A percentile compares a stretch with the other conserved stretches of the same genome.
phyloP scores from a whole-genome alignment of 2,888 invertebrate species.

The Lasiommata megera region DNA sequence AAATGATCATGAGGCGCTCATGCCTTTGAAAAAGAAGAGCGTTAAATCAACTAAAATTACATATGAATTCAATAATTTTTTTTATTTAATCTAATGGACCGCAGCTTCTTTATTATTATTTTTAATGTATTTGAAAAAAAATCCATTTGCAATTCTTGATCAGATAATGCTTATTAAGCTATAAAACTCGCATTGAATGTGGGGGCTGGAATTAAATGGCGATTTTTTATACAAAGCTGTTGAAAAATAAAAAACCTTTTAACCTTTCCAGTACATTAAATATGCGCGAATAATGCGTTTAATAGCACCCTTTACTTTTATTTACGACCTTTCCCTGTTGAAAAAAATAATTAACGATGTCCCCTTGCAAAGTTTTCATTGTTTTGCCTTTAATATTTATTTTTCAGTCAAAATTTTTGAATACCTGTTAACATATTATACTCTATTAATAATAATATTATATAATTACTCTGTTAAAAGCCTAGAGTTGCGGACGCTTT shows the following conservation, averaged over 20 bases:
- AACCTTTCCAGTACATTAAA: constrained; percentile 78
- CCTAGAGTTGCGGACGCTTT: neutral
- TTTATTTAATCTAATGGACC: too few species aligned
- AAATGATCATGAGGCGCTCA: too few species aligned
- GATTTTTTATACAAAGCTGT: constrained; percentile 69
- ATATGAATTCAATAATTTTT: too few species aligned
- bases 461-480: constrained; percentile 21
- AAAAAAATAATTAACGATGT: constrained; percentile 74
- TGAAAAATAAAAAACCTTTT: constrained; percentile 70
- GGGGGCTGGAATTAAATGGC: constrained; percentile 60
- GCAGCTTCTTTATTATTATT: too few species aligned
- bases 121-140: too few species aligned
- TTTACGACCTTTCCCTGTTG: constrained; percentile 66
- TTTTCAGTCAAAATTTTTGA: constrained; percentile 38
- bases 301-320: constrained; percentile 79
- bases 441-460: constrained; percentile 13
- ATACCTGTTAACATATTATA: constrained; percentile 25
- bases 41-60: too few species aligned
- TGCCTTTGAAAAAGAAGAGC: too few species aligned
- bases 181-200: constrained; percentile 64
- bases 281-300: constrained; percentile 78
- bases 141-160: constrained; percentile 30
- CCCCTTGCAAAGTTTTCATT: constrained; percentile 62
- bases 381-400: constrained; percentile 59
- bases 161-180: constrained; percentile 39